A percentile compares a stretch with the other conserved stretches of the same genome.
Conservation (phyloP, 2,888 invertebrate genomes). For the Colletes collaris region DNA sequence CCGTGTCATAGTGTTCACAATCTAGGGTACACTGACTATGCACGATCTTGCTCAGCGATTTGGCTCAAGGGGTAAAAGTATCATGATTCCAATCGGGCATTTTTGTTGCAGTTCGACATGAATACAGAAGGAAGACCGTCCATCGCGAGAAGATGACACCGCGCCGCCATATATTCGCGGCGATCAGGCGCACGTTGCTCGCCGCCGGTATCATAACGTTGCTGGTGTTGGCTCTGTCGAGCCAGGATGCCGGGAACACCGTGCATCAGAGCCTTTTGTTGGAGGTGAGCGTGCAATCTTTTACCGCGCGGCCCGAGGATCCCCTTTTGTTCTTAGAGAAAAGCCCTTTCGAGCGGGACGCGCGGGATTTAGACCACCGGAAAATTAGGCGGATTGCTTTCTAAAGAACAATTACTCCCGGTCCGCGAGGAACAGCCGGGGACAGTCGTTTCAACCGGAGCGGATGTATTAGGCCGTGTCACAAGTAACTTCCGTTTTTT, state of each 20-base stretch:
- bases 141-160: slow-evolving; percentile 81
- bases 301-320: slow-evolving; percentile 18
- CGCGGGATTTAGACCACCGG: slow-evolving; percentile 34
- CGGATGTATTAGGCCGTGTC: neutral
- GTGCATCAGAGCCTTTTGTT: slow-evolving; percentile 72
- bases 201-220: slow-evolving; percentile 78
- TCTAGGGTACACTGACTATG: too few species aligned
- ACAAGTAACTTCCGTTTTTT: neutral
- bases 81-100: too few species aligned
- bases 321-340: slow-evolving; percentile 28
- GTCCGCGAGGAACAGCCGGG: slow-evolving; percentile 9
- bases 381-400: slow-evolving; percentile 45
- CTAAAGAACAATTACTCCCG: slow-evolving; percentile 33
- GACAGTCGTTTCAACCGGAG: slow-evolving; percentile 18
- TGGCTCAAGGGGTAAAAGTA: too few species aligned
- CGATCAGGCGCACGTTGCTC: slow-evolving; percentile 77
- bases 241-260: slow-evolving; percentile 77
- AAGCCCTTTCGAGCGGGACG: neutral
- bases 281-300: slow-evolving; percentile 71
- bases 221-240: slow-evolving; percentile 77
- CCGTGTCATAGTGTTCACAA: too few species aligned
- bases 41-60: too few species aligned
- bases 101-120: slow-evolving; percentile 78
- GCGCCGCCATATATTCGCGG: slow-evolving; percentile 80
- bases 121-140: slow-evolving; percentile 78